Percentiles rank a stretch among this genome's conserved stretches.
Conservation (phyloP, 2,797 vertebrate genomes). For the Pyrocephalus nanus region DNA sequence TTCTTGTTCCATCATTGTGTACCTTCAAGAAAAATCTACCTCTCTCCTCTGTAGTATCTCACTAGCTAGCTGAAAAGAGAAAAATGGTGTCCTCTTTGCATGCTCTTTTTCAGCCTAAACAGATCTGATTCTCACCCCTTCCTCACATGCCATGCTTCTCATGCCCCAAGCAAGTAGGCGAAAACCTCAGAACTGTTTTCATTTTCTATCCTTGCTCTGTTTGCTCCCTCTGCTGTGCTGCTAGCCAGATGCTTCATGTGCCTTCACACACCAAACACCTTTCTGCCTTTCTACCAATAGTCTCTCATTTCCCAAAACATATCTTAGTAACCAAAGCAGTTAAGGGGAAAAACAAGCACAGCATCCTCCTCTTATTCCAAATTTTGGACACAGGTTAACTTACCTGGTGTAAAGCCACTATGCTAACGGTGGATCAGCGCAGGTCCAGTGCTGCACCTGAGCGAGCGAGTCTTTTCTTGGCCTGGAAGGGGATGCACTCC, state of each 20-base stretch:
- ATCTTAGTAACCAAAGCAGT: neutral
- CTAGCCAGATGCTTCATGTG: neutral
- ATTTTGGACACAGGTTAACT: neutral
- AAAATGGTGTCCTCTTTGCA: neutral
- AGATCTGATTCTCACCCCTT: neutral
- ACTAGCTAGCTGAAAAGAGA: neutral
- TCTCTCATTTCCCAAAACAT: neutral
- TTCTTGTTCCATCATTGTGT: neutral
- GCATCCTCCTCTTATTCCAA: neutral
- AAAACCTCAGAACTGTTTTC: neutral
- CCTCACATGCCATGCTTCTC: neutral
- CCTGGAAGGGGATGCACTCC: neutral
- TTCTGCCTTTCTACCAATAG: neutral
- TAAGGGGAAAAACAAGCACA: neutral
- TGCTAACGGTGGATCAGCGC: rapidly evolving
- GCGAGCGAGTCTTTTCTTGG: neutral
- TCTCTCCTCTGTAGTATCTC: neutral
- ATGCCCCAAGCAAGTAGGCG: neutral
- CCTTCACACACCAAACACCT: neutral
- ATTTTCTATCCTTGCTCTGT: neutral
- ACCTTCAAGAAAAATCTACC: neutral
- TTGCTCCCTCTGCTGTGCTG: neutral
- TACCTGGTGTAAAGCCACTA: too few species aligned
- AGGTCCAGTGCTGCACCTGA: neutral
- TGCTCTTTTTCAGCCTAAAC: neutral